Evolutionary conservation across 2,797 vertebrate genomes (phyloP), one percentile per base, ranked within the genome.

Genomic region (Crenuchus spilurus): DNA sequence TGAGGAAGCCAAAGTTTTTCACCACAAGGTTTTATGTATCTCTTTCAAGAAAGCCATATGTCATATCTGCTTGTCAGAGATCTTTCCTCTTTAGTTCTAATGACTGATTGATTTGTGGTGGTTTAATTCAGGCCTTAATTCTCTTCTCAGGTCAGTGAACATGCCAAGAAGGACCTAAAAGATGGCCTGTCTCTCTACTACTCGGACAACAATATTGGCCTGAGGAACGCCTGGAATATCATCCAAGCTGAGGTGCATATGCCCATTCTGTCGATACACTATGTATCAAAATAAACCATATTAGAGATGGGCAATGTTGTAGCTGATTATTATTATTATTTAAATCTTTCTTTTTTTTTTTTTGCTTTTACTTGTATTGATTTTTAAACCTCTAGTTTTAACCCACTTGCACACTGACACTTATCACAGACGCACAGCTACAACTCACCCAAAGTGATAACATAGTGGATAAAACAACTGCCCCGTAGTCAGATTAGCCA

Each of bases 141-240:
- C 57, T 75, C 14, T 75, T 76, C 60, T 6, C 89, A 99, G 98
- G 95, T 99, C 84, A 96, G 93, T 24, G 96, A 98, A 82, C 98
- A 96, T 0, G 97, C 96, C 55, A 97, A 95, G 88, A 90, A 95
- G 86, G 98, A 99, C 83, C 82, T 99, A 86, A 99, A 96, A 84
- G 95, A 97, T 3, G 98, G 98, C 2, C 93, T 99, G 79, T 91
- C 92, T 79, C 93, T 99, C 1, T 99, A 99, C 88, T 96, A 96
- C 86, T 95, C 95, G 0, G 96, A 99, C 70, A 96, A 95, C 87
- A 99, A 99, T 44, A 91, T 99, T 76, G 97, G 98, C 58, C 90
- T 99, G 84, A 94, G 95, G 87, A 99, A 99, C 0, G 97, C 97
- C 48, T 99, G 98, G 98, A 99, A 99, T 89, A 99, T 99, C 86